phyloP scores from a whole-genome alignment of 92 coral and sea anemone species.

The Porites cylindrica region DNA sequence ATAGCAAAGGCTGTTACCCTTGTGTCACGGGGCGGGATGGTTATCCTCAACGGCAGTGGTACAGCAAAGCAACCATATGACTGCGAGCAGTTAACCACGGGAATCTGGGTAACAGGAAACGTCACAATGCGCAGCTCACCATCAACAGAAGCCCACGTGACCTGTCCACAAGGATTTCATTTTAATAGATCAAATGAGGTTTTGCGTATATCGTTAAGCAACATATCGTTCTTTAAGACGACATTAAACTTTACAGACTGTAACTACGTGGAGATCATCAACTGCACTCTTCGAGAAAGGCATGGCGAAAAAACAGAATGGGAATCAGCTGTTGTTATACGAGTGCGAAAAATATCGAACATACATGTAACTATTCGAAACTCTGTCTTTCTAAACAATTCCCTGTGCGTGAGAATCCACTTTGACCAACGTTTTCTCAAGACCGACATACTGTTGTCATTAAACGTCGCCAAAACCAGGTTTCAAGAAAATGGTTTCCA shows the following conservation, averaged over 20 bases:
- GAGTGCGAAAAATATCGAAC: neutral
- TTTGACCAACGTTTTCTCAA: neutral
- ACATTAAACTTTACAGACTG: constrained; percentile 23
- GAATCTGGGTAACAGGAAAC: neutral
- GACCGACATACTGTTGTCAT: neutral
- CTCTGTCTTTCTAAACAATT: constrained; percentile 18
- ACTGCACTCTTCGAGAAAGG: neutral
- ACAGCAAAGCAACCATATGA: constrained; percentile 6
- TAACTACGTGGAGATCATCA: neutral
- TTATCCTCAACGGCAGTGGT: constrained; percentile 28
- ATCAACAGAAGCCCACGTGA: neutral
- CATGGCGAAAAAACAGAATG: no score
- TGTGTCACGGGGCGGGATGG: neutral
- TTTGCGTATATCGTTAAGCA: neutral
- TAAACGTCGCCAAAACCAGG: neutral
- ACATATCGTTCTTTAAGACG: neutral
- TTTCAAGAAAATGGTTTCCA: neutral
- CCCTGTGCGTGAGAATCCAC: constrained; percentile 7
- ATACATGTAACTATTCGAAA: constrained; percentile 10
- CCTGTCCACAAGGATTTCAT: constrained; percentile 2
- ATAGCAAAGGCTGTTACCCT: neutral
- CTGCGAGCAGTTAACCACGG: neutral
- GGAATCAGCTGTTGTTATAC: neutral
- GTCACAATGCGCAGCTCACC: neutral
- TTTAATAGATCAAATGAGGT: neutral